Evolutionary conservation across 2,797 vertebrate genomes (phyloP), one percentile per base, ranked within the genome.

Genomic region (Rhabdomys pumilio): DNA sequence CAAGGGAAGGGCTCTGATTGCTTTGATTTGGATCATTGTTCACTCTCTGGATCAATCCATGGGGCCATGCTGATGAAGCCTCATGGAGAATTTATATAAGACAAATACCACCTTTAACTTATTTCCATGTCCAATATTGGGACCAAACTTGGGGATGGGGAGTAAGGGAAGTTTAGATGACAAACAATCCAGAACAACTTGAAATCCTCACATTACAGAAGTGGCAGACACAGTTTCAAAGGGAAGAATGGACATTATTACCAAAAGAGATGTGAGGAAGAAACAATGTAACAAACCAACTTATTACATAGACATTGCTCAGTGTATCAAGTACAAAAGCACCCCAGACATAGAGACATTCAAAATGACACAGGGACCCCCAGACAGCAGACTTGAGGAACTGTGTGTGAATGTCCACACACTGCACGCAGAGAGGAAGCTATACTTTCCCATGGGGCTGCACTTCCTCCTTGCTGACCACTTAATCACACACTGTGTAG

Each of bases 1-100:
- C 29, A 47, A 26, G 29, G 26, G 44, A 76, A 88, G 50, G 7
- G 7, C 63, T 72, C 67, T 90, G n/a, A 44, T 4, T 65, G 44
- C 55, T 50, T 41, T 75, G 47, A 9, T 57, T 86, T 83, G 55
- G 14, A 69, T 79, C 41, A 34, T 19, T 44, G 1, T 81, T 89
- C 38, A 77, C 12, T 22, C 31, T 85, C 80, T 63, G 50, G 34
- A 67, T 55, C n/a, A 57, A 34, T 84, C 53, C 85, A 13, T 47
- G 24, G 10, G 11, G 31, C 31, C 31, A 80, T 6, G 12, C 38
- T 79, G 86, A 41, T 83, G 75, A 76, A 4, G 29, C 79, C 17
- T 94, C 75, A 26, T 38, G 22, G 65, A 55, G 20, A 41, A 75
- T 17, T 90, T 92, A 34, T 57, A 82, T 59, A 96, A 89, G 65